Conservation (phyloP, 2,888 invertebrate genomes). For the Epinotia brunnichana region DNA sequence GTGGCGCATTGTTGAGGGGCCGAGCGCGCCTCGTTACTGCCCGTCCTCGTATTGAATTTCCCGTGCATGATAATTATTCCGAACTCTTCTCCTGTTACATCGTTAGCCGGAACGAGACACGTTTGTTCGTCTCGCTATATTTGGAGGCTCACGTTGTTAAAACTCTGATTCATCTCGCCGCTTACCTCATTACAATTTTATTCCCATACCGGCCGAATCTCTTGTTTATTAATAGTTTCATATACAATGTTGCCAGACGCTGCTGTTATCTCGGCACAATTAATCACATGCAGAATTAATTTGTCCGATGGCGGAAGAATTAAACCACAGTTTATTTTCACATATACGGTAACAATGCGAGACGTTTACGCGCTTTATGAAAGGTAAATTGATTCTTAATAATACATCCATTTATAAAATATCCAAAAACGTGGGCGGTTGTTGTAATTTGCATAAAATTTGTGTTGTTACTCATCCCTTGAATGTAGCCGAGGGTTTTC, state of each 20-base stretch:
- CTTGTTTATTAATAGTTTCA: conserved; percentile 33
- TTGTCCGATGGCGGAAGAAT: conserved; percentile 56
- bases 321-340: conserved; percentile 52
- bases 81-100: conserved; percentile 40
- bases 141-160: conserved; percentile 33
- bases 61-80: conserved; percentile 39
- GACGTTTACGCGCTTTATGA: conserved; percentile 54
- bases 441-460: conserved; percentile 70
- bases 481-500: conserved; percentile 50
- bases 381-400: conserved; percentile 79
- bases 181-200: conserved; percentile 35
- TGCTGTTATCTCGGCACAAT: conserved; percentile 49
- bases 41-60: conserved; percentile 48
- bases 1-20: conserved; percentile 69
- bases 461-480: conserved; percentile 56
- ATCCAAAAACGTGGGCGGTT: conserved; percentile 62
- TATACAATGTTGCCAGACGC: conserved; percentile 44
- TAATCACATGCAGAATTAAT: conserved; percentile 53
- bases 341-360: conserved; percentile 54
- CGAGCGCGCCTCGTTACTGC: conserved; percentile 64
- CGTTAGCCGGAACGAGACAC: conserved; percentile 37
- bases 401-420: conserved; percentile 69
- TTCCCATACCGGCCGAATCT: conserved; percentile 22
- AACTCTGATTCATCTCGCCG: conserved; percentile 43
- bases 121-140: conserved; percentile 39